Evolutionary conservation across 92 coral and sea anemone species (phyloP).

Genomic region (Siderastrea radians): DNA sequence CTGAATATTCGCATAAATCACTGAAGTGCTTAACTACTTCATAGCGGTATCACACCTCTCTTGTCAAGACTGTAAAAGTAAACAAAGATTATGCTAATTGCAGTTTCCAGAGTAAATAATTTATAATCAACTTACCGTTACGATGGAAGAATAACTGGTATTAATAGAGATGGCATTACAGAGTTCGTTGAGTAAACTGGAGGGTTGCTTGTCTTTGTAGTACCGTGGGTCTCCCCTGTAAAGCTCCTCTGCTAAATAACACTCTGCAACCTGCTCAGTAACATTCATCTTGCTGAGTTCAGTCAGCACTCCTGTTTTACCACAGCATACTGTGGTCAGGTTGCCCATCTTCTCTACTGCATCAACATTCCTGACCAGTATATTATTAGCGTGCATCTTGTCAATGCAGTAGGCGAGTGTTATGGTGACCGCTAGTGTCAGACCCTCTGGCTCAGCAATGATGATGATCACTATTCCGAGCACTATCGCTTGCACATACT

Average conservation of each 20-base stretch:
- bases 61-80: neutral
- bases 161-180: constrained; percentile 77
- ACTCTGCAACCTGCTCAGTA: constrained; percentile 79
- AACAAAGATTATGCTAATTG: neutral
- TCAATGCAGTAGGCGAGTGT: constrained; percentile 70
- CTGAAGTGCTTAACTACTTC: neutral
- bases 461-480: constrained; percentile 82
- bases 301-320: constrained; percentile 88
- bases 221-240: constrained; percentile 80
- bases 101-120: neutral
- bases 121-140: constrained; percentile 68
- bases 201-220: constrained; percentile 64
- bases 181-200: constrained; percentile 51
- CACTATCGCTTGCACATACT: constrained; percentile 83
- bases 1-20: too few relatives aligned
- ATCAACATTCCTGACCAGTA: constrained; percentile 84
- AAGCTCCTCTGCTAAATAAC: constrained; percentile 68
- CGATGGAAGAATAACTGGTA: constrained; percentile 81
- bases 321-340: constrained; percentile 81
- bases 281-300: constrained; percentile 77
- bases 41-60: neutral
- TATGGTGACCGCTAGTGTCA: constrained; percentile 83
- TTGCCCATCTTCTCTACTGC: constrained; percentile 85
- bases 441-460: constrained; percentile 89
- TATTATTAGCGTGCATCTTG: constrained; percentile 68